Percentiles rank a stretch among this genome's conserved stretches.
Evolutionary conservation across 1,140 invertebrate species (phyloP).

Genomic region (Drosophila triauraria): DNA sequence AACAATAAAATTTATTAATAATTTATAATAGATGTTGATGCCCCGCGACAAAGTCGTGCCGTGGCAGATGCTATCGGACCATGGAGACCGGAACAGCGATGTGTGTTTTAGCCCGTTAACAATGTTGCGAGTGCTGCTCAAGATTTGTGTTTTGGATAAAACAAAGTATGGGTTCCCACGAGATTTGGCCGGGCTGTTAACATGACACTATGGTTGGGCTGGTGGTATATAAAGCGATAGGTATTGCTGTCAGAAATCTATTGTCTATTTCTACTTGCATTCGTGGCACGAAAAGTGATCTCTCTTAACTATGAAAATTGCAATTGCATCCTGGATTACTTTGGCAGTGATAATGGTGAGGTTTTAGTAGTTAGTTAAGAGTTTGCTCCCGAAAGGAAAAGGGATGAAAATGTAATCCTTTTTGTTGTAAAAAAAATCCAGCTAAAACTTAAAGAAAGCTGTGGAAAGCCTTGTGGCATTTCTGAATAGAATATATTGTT

Average conservation of each 20-base stretch:
- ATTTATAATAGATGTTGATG: slow-evolving; percentile 18
- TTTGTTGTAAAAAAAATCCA: not conserved
- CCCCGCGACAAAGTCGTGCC: slow-evolving; percentile 11
- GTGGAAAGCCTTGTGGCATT: not conserved
- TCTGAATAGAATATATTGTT: not conserved
- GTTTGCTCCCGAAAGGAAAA: not conserved
- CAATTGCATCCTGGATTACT: slow-evolving; percentile 7
- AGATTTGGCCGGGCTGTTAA: not conserved
- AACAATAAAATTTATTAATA: slow-evolving; percentile 69
- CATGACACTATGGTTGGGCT: not conserved
- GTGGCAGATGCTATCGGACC: slow-evolving; percentile 19
- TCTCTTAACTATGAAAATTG: slow-evolving; percentile 38
- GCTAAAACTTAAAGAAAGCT: not conserved
- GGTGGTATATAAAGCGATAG: slow-evolving; percentile 20
- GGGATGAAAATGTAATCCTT: not conserved
- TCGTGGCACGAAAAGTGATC: not conserved
- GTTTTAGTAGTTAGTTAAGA: not conserved
- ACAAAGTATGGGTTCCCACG: slow-evolving; percentile 6
- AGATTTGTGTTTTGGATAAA: slow-evolving; percentile 36
- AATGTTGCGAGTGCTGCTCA: slow-evolving; percentile 1
- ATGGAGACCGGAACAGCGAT: slow-evolving; percentile 2
- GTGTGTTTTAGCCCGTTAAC: slow-evolving; percentile 1
- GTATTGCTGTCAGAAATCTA: not conserved
- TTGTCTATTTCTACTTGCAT: slow-evolving; percentile 8
- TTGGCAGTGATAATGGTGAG: slow-evolving; percentile 50